Percentiles rank a stretch among this genome's conserved stretches.
Conservation (phyloP, 1,140 invertebrate species). For the Tetragnatha versicolor region DNA sequence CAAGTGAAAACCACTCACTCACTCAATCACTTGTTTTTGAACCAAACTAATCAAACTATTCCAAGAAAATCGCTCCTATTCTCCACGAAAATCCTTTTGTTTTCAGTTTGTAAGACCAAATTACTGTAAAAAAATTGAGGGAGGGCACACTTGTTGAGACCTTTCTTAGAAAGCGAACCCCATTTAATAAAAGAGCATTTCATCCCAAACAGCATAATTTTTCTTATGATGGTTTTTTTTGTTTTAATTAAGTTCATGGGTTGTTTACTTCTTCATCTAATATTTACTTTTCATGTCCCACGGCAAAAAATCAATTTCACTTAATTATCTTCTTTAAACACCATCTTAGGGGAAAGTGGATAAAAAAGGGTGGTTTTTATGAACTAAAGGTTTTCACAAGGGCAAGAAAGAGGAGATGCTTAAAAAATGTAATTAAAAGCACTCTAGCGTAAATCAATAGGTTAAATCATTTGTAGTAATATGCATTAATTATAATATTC, state of each 20-base stretch:
- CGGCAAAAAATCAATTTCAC: background rate
- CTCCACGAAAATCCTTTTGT: no score
- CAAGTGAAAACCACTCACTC: no score
- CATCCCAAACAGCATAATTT: background rate
- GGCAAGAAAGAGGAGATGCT: background rate
- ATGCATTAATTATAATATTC: no score
- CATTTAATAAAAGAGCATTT: no score
- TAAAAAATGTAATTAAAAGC: slow-evolving; percentile 13
- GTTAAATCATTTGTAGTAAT: no score
- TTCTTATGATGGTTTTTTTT: background rate
- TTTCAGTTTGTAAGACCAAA: no score
- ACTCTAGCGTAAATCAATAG: background rate
- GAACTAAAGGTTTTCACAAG: background rate
- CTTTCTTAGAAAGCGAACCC: no score
- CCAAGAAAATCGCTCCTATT: no score
- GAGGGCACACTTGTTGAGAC: background rate
- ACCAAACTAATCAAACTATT: no score
- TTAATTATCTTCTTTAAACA: slow-evolving; percentile 14
- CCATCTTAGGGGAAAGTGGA: background rate
- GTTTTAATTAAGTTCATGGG: slow-evolving; percentile 13
- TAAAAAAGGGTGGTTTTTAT: no score
- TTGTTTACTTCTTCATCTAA: slow-evolving; percentile 23
- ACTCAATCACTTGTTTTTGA: no score
- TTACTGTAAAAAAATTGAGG: background rate
- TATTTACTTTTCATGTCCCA: slow-evolving; percentile 1